Base-by-base conservation (phyloP, 2,797 vertebrate species). In the Antrozous pallidus region DNA sequence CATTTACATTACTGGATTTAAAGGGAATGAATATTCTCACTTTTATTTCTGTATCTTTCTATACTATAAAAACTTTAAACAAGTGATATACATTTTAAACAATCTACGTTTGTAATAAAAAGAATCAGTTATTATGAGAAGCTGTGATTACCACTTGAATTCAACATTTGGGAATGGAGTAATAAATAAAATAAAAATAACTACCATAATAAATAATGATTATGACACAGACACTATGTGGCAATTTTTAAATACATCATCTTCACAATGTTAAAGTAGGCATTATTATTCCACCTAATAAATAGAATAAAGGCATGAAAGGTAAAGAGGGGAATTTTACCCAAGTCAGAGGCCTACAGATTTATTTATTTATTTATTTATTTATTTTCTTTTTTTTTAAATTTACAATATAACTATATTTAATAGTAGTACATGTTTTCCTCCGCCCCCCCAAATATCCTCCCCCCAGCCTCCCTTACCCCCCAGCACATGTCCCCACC, bases 71-170 rank as follows among this genome's bases (percentile, higher is more conserved):
- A 84, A 65, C 42, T 28, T 84, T 40, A 63, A 93, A 26, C 12
- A 93, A 88, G 71, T 82, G 58, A 20, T 51, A 49, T 63, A 9
- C 31, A 71, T 71, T 86, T 89, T 58, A 94, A 75, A 87, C 42
- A 93, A 94, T 31, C n/a, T 89, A 79, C 2, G 77, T 94, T 63
- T 90, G 16, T 51, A 94, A 63, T 65, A 56, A 75, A 87, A 91
- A 80, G 20, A 91, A 61, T 71, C 16, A 86, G 73, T 63, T 54
- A 92, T 36, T 20, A 82, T 61, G 16, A 58, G 45, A 78, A 94
- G 33, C 47, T 83, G 6, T 71, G 22, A 91, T 42, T 86, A n/a
- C 38, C 3, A 95, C 7, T 88, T 94, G 40, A 54, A 54, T 58
- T 69, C 13, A 93, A 80, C 1, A 67, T 45, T 20, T 90, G 45